phyloP scores from a whole-genome alignment of 2,113 vertebrate genomes.

The Engystomops pustulosus region DNA sequence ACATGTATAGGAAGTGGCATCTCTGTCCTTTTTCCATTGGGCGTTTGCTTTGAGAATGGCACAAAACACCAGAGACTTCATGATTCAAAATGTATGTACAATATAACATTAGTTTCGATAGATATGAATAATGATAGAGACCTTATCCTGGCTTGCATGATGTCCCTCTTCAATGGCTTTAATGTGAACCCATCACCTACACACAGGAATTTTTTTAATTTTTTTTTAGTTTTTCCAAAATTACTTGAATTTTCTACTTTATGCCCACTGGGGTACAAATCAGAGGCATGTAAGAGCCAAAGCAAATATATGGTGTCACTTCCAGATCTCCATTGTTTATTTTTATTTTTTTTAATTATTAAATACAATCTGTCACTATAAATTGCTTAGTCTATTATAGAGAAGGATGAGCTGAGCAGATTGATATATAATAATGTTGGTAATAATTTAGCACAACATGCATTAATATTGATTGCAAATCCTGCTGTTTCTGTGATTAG shows the following conservation, averaged over 20 bases:
- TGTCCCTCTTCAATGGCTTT: constrained; percentile 7
- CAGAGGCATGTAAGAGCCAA: background rate
- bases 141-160: constrained; percentile 44
- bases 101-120: constrained; percentile 38
- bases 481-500: too few relatives aligned
- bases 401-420: too few relatives aligned
- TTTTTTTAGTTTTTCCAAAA: background rate
- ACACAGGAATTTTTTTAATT: background rate
- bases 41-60: constrained; percentile 60
- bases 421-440: too few relatives aligned
- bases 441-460: too few relatives aligned
- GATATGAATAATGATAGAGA: constrained; percentile 43
- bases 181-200: background rate
- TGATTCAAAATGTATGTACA: constrained; percentile 61
- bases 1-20: constrained; percentile 59
- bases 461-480: too few relatives aligned
- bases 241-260: too few relatives aligned
- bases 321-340: too few relatives aligned
- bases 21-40: constrained; percentile 59
- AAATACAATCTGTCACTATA: too few relatives aligned
- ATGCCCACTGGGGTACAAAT: background rate
- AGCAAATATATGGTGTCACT: background rate
- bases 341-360: too few relatives aligned
- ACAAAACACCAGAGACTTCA: constrained; percentile 60
- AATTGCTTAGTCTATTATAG: too few relatives aligned